Percentiles rank a stretch among this genome's conserved stretches.
Conservation (phyloP, 1,140 invertebrate genomes). For the Aphelinus atriplicis region DNA sequence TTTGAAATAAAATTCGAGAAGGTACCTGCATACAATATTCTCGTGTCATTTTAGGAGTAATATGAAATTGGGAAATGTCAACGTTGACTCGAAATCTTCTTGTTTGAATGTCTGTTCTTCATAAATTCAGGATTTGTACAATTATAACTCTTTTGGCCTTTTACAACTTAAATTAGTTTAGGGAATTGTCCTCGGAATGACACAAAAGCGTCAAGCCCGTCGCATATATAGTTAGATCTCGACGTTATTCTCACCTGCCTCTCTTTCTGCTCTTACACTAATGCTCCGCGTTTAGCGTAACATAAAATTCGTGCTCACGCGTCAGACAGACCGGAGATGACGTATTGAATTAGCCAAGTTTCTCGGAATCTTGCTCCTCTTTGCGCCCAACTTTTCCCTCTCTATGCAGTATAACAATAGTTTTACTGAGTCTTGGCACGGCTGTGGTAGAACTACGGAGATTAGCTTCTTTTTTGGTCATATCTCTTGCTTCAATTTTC, state of each 20-base stretch:
- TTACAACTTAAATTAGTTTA: too few relatives aligned
- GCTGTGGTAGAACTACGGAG: background rate
- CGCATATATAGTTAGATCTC: constrained; percentile 14
- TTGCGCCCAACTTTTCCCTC: background rate
- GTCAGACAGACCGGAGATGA: constrained; percentile 4
- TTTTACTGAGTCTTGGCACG: background rate
- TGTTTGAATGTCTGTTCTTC: too few relatives aligned
- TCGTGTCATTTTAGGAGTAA: too few relatives aligned
- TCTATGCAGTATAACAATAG: background rate
- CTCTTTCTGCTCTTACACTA: background rate
- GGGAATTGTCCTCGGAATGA: background rate
- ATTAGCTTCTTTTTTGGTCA: too few relatives aligned
- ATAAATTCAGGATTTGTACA: too few relatives aligned
- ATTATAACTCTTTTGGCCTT: too few relatives aligned
- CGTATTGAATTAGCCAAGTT: constrained; percentile 25
- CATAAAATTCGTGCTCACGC: background rate
- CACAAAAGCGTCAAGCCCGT: constrained; percentile 27
- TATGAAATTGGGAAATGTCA: too few relatives aligned
- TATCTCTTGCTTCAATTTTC: too few relatives aligned
- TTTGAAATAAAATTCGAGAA: too few relatives aligned
- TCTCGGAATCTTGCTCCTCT: constrained; percentile 14
- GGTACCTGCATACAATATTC: too few relatives aligned
- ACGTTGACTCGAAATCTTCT: too few relatives aligned
- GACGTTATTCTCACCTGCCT: constrained; percentile 12
- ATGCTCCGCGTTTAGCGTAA: background rate